Percentiles rank a stretch among this genome's conserved stretches.
phyloP scores from a whole-genome alignment of 2,888 invertebrate species.

The Hoplodrina ambigua region DNA sequence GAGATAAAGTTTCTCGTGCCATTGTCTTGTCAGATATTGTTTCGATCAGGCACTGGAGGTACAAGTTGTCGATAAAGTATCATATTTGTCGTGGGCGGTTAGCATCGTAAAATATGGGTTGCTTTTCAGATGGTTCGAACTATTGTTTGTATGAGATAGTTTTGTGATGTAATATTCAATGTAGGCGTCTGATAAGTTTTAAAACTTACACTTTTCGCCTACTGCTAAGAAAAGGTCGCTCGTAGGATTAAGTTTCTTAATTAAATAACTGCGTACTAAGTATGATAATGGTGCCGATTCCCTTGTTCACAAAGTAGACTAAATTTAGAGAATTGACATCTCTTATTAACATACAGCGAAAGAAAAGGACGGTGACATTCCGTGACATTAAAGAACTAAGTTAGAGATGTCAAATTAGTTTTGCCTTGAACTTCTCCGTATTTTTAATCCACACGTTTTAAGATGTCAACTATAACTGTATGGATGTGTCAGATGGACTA shows the following conservation, averaged over 20 bases:
- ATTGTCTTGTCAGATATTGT: slow-evolving; percentile 51
- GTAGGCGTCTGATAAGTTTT: neutral
- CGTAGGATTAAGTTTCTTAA: slow-evolving; percentile 3
- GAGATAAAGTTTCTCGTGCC: slow-evolving; percentile 46
- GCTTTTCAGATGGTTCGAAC: slow-evolving; percentile 9
- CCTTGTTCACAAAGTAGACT: too few species aligned
- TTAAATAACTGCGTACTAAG: too few species aligned
- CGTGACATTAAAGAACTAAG: too few species aligned
- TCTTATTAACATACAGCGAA: too few species aligned
- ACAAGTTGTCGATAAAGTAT: slow-evolving; percentile 42
- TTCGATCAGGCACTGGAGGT: slow-evolving; percentile 18
- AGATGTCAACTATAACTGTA: too few species aligned
- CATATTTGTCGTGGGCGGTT: slow-evolving; percentile 28
- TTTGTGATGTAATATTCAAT: neutral
- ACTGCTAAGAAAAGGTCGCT: slow-evolving; percentile 6
- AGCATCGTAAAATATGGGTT: slow-evolving; percentile 23
- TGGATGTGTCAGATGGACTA: too few species aligned
- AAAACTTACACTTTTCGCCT: neutral
- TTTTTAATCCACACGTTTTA: too few species aligned
- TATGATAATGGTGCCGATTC: too few species aligned
- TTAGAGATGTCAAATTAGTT: too few species aligned
- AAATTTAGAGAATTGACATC: too few species aligned
- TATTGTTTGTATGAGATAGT: slow-evolving; percentile 3
- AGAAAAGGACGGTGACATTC: too few species aligned
- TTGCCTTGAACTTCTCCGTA: too few species aligned